Percentiles rank a stretch among this genome's conserved stretches.
Conservation (phyloP, 2,797 vertebrate species). For the Nasua narica region DNA sequence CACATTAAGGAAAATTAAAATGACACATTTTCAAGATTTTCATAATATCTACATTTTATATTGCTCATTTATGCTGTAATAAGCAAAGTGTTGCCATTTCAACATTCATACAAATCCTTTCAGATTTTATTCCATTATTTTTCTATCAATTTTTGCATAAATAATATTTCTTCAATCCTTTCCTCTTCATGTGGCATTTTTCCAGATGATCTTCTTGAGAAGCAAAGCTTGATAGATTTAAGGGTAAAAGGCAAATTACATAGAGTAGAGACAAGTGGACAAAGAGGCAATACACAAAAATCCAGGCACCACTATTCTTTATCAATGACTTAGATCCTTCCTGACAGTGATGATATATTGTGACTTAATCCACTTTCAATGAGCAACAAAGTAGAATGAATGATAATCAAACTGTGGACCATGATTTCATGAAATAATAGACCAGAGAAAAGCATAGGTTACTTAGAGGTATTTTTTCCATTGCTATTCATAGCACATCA, state of each 20-base stretch:
- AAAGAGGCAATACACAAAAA: not conserved
- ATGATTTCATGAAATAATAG: not conserved
- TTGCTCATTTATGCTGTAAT: not conserved
- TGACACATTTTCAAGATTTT: not conserved
- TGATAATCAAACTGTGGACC: not conserved
- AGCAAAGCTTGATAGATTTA: conserved; percentile 12
- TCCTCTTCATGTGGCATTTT: not conserved
- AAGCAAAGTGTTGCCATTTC: not conserved
- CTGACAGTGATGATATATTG: not conserved
- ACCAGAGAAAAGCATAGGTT: not conserved
- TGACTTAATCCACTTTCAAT: conserved; percentile 12
- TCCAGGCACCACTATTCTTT: not conserved
- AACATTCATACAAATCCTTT: not conserved
- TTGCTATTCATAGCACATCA: not conserved
- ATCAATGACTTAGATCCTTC: not conserved
- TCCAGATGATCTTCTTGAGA: not conserved
- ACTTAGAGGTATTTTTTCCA: not conserved
- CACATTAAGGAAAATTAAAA: not conserved
- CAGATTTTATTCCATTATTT: not conserved
- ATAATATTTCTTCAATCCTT: not conserved
- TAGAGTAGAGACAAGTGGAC: not conserved
- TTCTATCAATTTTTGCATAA: not conserved
- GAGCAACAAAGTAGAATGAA: not conserved
- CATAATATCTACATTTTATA: not conserved
- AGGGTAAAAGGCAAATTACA: not conserved